These are phyloP conservation scores for Drosophila kohkoa DNA, from an alignment of 1,140 invertebrate species.

Conservation along the genomic window DNA sequence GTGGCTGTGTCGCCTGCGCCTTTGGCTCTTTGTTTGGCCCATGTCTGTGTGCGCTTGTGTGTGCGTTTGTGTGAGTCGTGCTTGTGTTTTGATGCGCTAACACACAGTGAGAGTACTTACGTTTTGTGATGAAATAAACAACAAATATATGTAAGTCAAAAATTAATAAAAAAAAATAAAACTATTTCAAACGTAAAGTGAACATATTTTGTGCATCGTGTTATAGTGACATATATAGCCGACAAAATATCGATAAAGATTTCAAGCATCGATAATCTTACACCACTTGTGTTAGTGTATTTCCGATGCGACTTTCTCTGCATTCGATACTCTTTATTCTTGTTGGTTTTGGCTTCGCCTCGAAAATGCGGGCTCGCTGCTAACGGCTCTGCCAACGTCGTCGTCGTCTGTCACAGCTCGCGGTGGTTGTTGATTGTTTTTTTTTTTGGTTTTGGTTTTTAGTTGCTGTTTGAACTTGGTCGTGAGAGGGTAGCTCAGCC, in stretches of 20 bases:
- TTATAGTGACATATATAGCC: no score
- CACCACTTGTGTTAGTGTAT: conserved; percentile 16
- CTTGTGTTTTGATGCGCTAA: conserved; percentile 47
- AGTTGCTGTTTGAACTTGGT: conserved; percentile 84
- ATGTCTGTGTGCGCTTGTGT: conserved; percentile 43
- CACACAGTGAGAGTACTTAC: neutral
- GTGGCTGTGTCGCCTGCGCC: conserved; percentile 59
- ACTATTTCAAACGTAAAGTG: neutral
- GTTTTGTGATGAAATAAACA: neutral
- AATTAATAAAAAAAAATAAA: neutral
- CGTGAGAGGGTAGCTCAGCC: conserved; percentile 81
- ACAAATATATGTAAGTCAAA: neutral
- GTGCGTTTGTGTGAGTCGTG: conserved; percentile 47
- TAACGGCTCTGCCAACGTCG: conserved; percentile 61
- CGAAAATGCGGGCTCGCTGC: conserved; percentile 75
- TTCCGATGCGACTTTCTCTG: neutral
- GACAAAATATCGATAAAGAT: no score
- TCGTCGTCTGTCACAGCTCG: conserved; percentile 56
- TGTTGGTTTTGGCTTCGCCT: conserved; percentile 52
- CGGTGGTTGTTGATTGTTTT: conserved; percentile 82
- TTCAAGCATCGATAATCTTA: no score
- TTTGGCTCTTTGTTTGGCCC: conserved; percentile 54
- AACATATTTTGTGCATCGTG: no score
- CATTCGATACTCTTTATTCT: conserved; percentile 3
- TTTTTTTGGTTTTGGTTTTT: conserved; percentile 81